Conservation (phyloP, 2,888 invertebrate genomes). For the Cephus nigrinus region DNA sequence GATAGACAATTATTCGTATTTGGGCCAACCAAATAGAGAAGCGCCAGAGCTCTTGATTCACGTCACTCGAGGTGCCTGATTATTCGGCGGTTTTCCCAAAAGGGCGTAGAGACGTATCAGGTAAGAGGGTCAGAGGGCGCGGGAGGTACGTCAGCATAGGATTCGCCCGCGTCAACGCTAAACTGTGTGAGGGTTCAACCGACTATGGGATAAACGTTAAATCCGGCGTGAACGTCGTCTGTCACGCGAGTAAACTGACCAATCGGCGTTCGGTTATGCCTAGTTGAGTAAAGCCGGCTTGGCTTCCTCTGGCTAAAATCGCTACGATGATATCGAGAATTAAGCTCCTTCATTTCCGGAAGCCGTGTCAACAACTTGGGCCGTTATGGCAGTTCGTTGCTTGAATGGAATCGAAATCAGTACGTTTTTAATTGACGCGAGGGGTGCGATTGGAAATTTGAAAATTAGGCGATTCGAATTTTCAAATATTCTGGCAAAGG, state of each 20-base stretch:
- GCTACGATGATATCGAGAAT: neutral
- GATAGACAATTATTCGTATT: neutral
- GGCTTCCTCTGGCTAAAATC: neutral
- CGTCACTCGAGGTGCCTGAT: neutral
- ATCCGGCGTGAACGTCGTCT: neutral
- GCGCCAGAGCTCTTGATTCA: neutral
- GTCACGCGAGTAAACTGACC: neutral
- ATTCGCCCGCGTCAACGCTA: too few relatives aligned
- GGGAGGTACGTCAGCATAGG: neutral
- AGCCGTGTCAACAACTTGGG: neutral
- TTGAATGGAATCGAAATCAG: neutral
- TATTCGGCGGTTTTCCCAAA: neutral
- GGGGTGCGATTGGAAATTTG: neutral
- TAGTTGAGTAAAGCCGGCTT: neutral
- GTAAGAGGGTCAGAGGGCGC: neutral
- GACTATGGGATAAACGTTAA: neutral
- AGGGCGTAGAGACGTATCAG: neutral
- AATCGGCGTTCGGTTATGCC: neutral
- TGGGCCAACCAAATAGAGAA: neutral
- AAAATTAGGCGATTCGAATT: neutral
- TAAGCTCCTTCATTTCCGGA: neutral
- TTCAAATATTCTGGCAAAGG: neutral
- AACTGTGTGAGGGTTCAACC: neutral
- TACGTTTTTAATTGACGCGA: neutral
- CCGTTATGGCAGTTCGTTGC: neutral